Evolutionary conservation across 2,888 invertebrate species (phyloP).

Genomic region (Melolontha melolontha): DNA sequence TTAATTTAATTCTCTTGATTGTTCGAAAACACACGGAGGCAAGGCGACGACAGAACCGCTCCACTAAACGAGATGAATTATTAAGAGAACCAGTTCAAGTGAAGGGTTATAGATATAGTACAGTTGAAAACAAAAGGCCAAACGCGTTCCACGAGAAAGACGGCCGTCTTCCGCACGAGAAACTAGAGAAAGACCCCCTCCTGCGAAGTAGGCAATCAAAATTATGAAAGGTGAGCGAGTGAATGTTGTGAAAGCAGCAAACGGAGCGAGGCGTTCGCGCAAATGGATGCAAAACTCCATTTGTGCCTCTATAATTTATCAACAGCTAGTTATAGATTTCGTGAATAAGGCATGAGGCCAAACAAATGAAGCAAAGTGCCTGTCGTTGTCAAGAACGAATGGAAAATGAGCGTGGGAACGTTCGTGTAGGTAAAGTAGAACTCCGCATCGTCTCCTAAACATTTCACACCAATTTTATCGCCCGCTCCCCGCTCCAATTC

Average conservation of each 20-base stretch:
- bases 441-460: conserved; percentile 39
- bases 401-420: conserved; percentile 61
- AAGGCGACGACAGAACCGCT: background rate
- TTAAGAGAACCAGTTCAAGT: conserved; percentile 29
- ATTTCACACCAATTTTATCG: too few species aligned
- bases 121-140: conserved; percentile 25
- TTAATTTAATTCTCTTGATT: conserved; percentile 35
- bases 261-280: background rate
- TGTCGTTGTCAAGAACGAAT: conserved; percentile 60
- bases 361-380: conserved; percentile 61
- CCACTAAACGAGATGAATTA: conserved; percentile 24
- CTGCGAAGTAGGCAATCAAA: conserved; percentile 53
- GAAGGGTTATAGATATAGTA: conserved; percentile 32
- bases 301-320: conserved; percentile 61
- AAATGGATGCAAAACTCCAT: conserved; percentile 58
- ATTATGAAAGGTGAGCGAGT: conserved; percentile 48
- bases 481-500: conserved; percentile 47
- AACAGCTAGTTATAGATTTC: conserved; percentile 63
- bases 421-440: background rate
- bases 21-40: conserved; percentile 29
- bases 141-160: conserved; percentile 9
- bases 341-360: conserved; percentile 63
- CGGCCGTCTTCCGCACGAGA: background rate
- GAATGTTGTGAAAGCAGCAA: conserved; percentile 15
- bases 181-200: conserved; percentile 6